These are phyloP conservation scores for Tylochromis polylepis DNA, from an alignment of 2,113 vertebrate species.

Conservation along the genomic window DNA sequence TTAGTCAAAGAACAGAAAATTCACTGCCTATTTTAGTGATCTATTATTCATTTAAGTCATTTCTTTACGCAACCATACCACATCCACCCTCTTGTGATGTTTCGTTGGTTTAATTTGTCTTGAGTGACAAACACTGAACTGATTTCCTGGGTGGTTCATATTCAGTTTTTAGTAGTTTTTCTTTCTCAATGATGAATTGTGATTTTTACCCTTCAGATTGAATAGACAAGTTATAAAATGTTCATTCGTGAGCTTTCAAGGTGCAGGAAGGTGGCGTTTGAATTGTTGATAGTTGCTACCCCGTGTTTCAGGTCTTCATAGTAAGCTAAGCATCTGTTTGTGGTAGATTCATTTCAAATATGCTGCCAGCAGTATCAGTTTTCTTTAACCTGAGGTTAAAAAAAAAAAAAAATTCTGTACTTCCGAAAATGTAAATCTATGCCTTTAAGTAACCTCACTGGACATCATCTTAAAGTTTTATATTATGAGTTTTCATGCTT, in stretches of 20 bases:
- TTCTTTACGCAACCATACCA: neutral
- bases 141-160: neutral
- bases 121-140: neutral
- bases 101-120: neutral
- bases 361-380: fast-evolving
- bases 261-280: fast-evolving
- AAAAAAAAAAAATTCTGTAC: neutral
- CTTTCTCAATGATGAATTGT: fast-evolving
- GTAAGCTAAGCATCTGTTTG: neutral
- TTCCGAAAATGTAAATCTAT: neutral
- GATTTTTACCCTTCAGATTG: neutral
- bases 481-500: neutral
- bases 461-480: neutral
- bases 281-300: neutral
- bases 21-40: neutral
- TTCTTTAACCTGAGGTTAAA: neutral
- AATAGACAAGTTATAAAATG: neutral
- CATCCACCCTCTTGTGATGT: neutral
- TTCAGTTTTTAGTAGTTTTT: neutral
- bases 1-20: neutral
- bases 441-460: neutral
- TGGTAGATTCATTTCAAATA: neutral
- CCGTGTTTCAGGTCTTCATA: neutral
- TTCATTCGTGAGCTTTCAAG: neutral
- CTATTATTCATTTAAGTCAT: neutral